Evolutionary conservation across 2,888 invertebrate species (phyloP).

Genomic region (Caenorhabditis afra): DNA sequence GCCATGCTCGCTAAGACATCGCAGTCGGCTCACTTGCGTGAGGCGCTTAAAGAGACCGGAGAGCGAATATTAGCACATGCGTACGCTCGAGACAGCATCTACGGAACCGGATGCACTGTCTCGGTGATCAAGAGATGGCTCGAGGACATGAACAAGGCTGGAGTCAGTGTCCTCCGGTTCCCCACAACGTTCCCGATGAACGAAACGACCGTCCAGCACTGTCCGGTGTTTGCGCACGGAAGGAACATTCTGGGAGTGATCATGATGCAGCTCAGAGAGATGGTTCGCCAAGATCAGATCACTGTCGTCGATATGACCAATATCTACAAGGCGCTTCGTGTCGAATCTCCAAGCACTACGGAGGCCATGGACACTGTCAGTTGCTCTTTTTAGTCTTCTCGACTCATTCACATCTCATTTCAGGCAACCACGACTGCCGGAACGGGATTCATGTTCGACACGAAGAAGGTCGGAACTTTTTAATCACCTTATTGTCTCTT

Average conservation of each 20-base stretch:
- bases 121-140: constrained; percentile 60
- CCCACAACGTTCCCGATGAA: constrained; percentile 62
- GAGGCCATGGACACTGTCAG: constrained; percentile 32
- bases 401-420: not conserved
- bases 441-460: constrained; percentile 14
- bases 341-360: not conserved
- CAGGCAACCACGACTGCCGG: not conserved
- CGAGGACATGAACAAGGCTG: constrained; percentile 48
- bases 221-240: constrained; percentile 62
- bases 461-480: constrained; percentile 25
- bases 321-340: constrained; percentile 49
- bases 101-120: constrained; percentile 60
- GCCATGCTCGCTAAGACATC: constrained; percentile 64
- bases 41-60: constrained; percentile 65
- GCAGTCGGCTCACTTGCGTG: constrained; percentile 64
- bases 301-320: constrained; percentile 55
- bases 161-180: constrained; percentile 46
- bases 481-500: constrained; percentile 5
- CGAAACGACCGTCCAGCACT: constrained; percentile 50
- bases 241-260: constrained; percentile 69
- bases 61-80: constrained; percentile 68
- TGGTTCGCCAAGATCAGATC: constrained; percentile 48
- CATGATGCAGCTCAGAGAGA: constrained; percentile 67
- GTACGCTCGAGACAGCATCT: constrained; percentile 63
- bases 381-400: not conserved